Evolutionary conservation across 2,113 vertebrate genomes (phyloP), one percentile per base, ranked within the genome.

Genomic region (Anhinga anhinga): DNA sequence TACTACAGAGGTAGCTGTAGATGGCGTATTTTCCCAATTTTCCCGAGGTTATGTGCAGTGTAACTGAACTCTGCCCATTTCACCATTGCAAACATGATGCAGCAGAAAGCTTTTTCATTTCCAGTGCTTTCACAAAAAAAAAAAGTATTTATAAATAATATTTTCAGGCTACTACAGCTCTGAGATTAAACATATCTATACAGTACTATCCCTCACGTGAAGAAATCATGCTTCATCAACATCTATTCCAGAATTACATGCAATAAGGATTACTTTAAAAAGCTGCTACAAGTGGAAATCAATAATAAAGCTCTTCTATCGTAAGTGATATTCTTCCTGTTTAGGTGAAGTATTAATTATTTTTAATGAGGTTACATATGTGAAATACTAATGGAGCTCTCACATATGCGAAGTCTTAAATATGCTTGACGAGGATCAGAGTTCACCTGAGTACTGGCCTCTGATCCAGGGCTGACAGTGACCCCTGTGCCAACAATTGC

Each of bases 11-110:
- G 15, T 5, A 76, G 29, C 95, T 78, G 83, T 90, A 97, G 95
- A 85, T 96, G 97, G 95, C 90, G 82, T 20, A n/a, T 92, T 86
- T 86, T 44, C 32, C 86, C 55, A 77, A 50, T 72, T 67, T 96
- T 97, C 80, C 44, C 67, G 73, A 36, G 5, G 11, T 36, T 50
- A 7, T 2, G 4, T 16, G 29, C 5, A 1, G 8, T 30, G 18
- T 27, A 71, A n/a, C 40, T 34, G 86, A 74, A 56, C 29, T 71
- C 65, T 80, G 55, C 71, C 49, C 42, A 12, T 70, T 91, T 72
- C 52, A 58, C 15, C 20, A 3, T 17, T 19, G 36, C 72, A 38
- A 94, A 42, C 62, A 34, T 83, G 82, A 93, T 80, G 47, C 74
- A 93, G 86, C 90, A 97, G 50, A 88, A 92, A 81, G 12, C 42